Conservation (phyloP, 2,797 vertebrate genomes). For the Pipistrellus kuhlii region DNA sequence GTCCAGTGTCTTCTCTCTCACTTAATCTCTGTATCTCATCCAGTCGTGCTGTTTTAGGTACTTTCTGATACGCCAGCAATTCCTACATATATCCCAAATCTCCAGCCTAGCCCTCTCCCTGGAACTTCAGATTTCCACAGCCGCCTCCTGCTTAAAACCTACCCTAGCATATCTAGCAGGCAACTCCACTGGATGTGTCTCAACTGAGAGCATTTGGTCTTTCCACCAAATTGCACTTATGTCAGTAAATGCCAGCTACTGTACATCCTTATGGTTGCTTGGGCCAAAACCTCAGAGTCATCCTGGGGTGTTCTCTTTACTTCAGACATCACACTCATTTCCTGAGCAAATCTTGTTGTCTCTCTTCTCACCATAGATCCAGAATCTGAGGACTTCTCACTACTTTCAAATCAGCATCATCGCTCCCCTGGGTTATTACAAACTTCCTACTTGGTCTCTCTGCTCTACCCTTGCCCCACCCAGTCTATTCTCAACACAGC, state of each 20-base stretch:
- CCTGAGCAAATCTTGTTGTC: not conserved
- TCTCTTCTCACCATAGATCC: not conserved
- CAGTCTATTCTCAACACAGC: not conserved
- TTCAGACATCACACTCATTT: not conserved
- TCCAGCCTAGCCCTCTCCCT: not conserved
- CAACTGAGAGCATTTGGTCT: not conserved
- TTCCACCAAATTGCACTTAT: not conserved
- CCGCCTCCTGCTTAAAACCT: not conserved
- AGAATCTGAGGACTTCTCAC: not conserved
- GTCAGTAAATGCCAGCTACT: not conserved
- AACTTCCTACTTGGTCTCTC: not conserved
- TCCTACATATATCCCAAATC: not conserved
- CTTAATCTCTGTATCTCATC: not conserved
- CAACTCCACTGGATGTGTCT: not conserved
- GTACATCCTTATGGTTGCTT: not conserved
- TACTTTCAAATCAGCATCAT: not conserved
- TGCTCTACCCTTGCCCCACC: not conserved
- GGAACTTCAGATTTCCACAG: not conserved
- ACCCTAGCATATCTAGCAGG: not conserved
- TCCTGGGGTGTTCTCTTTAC: not conserved
- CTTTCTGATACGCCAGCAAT: not conserved
- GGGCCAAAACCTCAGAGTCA: not conserved
- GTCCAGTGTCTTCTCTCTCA: not conserved
- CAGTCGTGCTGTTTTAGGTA: not conserved
- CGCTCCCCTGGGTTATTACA: not conserved